phyloP scores from a whole-genome alignment of 2,888 invertebrate genomes.

The Onchidella celtica region DNA sequence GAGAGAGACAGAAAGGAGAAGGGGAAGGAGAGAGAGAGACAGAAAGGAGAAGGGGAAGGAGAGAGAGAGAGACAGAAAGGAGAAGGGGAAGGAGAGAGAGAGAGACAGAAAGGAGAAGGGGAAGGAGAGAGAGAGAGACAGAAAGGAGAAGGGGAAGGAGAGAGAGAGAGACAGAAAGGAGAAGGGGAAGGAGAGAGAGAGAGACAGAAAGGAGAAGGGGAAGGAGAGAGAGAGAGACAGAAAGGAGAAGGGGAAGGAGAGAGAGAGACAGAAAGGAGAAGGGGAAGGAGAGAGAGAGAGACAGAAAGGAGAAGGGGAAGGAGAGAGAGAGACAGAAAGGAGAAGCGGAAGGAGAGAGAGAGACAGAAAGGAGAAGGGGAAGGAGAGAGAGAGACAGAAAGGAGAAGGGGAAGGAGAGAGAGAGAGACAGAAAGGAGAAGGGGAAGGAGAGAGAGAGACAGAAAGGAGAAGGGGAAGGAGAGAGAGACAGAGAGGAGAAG shows the following conservation, averaged over 20 bases:
- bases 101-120: background rate
- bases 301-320: background rate
- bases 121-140: constrained; percentile 84
- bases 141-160: constrained; percentile 90
- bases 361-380: background rate
- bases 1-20: background rate
- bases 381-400: background rate
- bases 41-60: background rate
- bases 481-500: background rate
- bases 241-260: background rate
- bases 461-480: background rate
- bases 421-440: too few relatives aligned
- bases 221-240: background rate
- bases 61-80: constrained; percentile 1
- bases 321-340: background rate
- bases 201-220: background rate
- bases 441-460: background rate
- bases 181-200: background rate
- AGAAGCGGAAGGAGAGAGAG: background rate
- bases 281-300: background rate
- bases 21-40: too few relatives aligned
- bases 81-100: background rate
- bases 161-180: background rate
- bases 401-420: background rate
- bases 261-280: background rate